These are phyloP conservation scores for Momotus momota DNA, from an alignment of 2,797 vertebrate species.

Conservation along the genomic window DNA sequence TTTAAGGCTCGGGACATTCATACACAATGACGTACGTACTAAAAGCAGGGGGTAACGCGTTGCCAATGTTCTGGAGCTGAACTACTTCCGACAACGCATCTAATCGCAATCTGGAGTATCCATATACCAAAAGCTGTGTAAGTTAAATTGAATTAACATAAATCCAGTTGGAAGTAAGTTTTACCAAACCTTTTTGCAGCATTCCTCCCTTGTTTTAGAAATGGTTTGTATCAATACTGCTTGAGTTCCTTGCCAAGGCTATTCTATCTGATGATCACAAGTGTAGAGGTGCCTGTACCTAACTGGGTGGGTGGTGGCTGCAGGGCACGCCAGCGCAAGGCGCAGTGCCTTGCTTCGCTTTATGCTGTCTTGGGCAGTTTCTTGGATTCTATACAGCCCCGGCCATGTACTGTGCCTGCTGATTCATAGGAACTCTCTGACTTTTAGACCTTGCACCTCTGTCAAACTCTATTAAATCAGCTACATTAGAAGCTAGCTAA, in stretches of 20 bases:
- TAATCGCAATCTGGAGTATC: neutral
- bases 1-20: neutral
- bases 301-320: neutral
- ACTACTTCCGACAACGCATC: neutral
- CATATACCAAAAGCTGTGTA: neutral
- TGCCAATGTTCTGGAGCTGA: neutral
- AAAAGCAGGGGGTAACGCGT: neutral
- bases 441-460: neutral
- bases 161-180: neutral
- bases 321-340: neutral
- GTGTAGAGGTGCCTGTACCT: rapidly evolving
- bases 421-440: neutral
- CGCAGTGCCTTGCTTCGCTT: rapidly evolving
- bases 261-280: neutral
- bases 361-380: neutral
- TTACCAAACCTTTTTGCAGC: neutral
- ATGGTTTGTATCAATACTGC: neutral
- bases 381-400: neutral
- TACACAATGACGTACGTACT: neutral
- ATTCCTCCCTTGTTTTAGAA: neutral
- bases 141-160: neutral
- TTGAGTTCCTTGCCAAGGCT: neutral
- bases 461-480: neutral
- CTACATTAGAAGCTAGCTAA: neutral
- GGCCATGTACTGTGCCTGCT: neutral